These are phyloP conservation scores for Dissostichus mawsoni DNA, from an alignment of 2,113 vertebrate genomes.

Conservation along the genomic window DNA sequence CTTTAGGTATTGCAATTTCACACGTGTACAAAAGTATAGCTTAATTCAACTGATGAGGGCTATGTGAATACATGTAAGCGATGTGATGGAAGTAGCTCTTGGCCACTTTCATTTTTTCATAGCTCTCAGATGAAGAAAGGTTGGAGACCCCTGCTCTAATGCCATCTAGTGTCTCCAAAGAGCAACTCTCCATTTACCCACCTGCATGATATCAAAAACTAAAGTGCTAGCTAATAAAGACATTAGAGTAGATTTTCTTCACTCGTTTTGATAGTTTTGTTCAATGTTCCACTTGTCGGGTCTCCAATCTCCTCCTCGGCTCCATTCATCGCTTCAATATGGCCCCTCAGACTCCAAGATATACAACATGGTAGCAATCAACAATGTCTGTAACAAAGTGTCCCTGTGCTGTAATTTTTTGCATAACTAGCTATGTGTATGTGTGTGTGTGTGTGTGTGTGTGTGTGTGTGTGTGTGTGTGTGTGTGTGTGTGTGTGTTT, in stretches of 20 bases:
- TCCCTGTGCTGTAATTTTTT: slow-evolving; percentile 62
- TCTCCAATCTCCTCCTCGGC: background rate
- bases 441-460: slow-evolving; percentile 45
- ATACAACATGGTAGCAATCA: slow-evolving; percentile 29
- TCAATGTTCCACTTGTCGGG: background rate
- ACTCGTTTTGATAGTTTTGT: background rate
- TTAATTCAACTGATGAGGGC: too few species aligned
- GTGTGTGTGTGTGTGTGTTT: slow-evolving; percentile 48
- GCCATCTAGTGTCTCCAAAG: slow-evolving; percentile 22
- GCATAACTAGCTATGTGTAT: slow-evolving; percentile 44
- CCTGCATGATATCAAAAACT: background rate
- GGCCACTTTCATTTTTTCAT: too few species aligned
- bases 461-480: slow-evolving; percentile 43
- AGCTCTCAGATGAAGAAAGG: too few species aligned
- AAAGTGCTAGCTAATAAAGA: background rate
- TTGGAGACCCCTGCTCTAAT: background rate
- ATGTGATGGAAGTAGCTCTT: too few species aligned
- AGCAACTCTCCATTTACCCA: background rate
- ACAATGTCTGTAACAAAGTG: slow-evolving; percentile 62
- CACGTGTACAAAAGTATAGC: too few species aligned
- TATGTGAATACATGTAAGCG: too few species aligned
- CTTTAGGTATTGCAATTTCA: too few species aligned
- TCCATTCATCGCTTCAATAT: slow-evolving; percentile 7
- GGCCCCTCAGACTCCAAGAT: background rate
- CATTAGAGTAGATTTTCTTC: background rate